phyloP scores from a whole-genome alignment of 2,113 vertebrate species.

The Psittacula cyanocephala region DNA sequence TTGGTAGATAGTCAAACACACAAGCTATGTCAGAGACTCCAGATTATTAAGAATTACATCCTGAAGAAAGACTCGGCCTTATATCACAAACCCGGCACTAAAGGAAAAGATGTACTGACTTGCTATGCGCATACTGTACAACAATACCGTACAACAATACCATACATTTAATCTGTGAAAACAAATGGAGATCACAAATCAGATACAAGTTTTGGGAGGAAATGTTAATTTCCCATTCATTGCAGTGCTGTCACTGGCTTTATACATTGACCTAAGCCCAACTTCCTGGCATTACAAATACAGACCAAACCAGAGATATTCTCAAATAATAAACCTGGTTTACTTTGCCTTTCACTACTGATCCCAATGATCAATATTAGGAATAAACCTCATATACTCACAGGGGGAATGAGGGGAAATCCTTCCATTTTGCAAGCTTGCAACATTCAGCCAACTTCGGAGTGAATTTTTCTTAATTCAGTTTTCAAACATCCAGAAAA shows the following conservation, averaged over 20 bases:
- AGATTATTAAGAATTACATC: not conserved
- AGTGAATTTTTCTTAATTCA: slow-evolving; percentile 61
- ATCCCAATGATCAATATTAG: slow-evolving; percentile 5
- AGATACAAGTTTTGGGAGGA: slow-evolving; percentile 60
- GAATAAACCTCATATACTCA: slow-evolving; percentile 73
- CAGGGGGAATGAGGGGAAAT: slow-evolving; percentile 82
- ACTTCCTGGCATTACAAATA: slow-evolving; percentile 28
- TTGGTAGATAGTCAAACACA: not conserved
- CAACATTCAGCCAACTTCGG: slow-evolving; percentile 80
- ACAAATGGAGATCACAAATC: slow-evolving; percentile 53
- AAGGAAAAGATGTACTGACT: not conserved
- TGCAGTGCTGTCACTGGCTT: slow-evolving; percentile 38
- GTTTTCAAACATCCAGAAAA: slow-evolving; percentile 62
- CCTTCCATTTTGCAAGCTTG: slow-evolving; percentile 85
- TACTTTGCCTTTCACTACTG: not conserved
- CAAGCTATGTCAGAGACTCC: not conserved
- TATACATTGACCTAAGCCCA: slow-evolving; percentile 23
- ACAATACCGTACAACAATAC: not conserved
- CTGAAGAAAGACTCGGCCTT: not conserved
- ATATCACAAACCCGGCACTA: not conserved
- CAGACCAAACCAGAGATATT: not conserved
- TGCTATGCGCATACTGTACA: not conserved
- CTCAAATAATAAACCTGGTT: not conserved
- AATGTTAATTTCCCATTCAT: slow-evolving; percentile 73
- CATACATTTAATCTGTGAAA: slow-evolving; percentile 43